These are phyloP conservation scores for Agrotis ipsilon DNA, from an alignment of 2,888 invertebrate species.

Conservation along the genomic window DNA sequence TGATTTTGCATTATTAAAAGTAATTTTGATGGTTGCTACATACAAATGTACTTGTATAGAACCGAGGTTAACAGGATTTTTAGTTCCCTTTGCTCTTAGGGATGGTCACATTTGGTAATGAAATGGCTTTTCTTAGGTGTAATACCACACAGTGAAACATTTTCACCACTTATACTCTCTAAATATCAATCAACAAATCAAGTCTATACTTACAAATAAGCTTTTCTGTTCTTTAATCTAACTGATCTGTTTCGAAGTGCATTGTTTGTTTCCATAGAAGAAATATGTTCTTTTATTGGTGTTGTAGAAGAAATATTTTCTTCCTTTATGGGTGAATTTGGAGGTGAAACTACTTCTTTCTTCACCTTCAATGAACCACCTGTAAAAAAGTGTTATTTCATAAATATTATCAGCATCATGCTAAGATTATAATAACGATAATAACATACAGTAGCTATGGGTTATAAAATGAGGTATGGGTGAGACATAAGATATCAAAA, in stretches of 20 bases:
- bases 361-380: not conserved
- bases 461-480: too few relatives aligned
- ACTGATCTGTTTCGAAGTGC: constrained; percentile 36
- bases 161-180: not conserved
- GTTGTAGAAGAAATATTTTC: constrained; percentile 7
- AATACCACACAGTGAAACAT: not conserved
- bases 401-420: too few relatives aligned
- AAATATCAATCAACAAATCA: not conserved
- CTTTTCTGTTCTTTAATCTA: constrained; percentile 48
- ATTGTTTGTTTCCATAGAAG: constrained; percentile 18
- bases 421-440: too few relatives aligned
- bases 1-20: constrained; percentile 1
- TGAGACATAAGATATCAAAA: too few relatives aligned
- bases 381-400: constrained; percentile 1
- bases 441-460: too few relatives aligned
- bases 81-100: too few relatives aligned
- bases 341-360: constrained; percentile 1
- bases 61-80: too few relatives aligned
- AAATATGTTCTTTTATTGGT: constrained; percentile 3
- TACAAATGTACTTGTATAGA: too few relatives aligned
- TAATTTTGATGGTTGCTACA: too few relatives aligned
- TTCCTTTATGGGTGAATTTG: not conserved
- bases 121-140: too few relatives aligned
- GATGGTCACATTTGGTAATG: too few relatives aligned
- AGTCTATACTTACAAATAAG: constrained; percentile 48